These are phyloP conservation scores for Hippocampus abdominalis DNA, from an alignment of 2,113 vertebrate species.

Conservation along the genomic window DNA sequence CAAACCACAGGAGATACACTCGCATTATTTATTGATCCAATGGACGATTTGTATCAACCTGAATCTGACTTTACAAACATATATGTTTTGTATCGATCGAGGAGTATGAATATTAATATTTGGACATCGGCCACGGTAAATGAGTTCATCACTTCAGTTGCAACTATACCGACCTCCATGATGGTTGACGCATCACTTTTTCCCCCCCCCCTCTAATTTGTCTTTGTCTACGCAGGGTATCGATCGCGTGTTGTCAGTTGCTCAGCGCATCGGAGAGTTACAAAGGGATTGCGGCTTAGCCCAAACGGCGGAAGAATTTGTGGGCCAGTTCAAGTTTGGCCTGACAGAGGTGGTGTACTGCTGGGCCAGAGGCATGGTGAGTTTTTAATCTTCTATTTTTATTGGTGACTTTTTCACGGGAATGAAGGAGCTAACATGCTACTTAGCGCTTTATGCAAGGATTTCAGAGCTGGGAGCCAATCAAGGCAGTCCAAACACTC, in stretches of 20 bases:
- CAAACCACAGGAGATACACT: not conserved
- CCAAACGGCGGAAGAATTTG: conserved; percentile 84
- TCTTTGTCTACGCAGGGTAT: conserved; percentile 71
- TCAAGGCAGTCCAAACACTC: too few species aligned
- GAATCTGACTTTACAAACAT: too few species aligned
- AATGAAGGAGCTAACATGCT: not conserved
- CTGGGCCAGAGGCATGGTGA: conserved; percentile 92
- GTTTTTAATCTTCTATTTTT: conserved; percentile 15
- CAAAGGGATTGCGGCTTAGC: conserved; percentile 81
- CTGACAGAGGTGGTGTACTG: conserved; percentile 90
- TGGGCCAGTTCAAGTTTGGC: conserved; percentile 89
- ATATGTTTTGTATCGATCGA: too few species aligned
- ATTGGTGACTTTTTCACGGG: not conserved
- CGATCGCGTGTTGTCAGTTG: conserved; percentile 76
- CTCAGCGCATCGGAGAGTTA: conserved; percentile 79
- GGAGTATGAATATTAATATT: not conserved
- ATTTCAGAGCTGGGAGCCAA: too few species aligned
- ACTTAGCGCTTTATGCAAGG: too few species aligned
- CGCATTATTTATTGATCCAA: not conserved
- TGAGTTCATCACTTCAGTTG: too few species aligned
- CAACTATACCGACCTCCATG: not conserved
- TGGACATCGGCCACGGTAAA: too few species aligned
- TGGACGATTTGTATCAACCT: too few species aligned
- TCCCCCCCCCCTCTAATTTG: not conserved
- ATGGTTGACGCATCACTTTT: not conserved